Base-by-base conservation (phyloP, 2,113 vertebrate species). In the Microcebus murinus region DNA sequence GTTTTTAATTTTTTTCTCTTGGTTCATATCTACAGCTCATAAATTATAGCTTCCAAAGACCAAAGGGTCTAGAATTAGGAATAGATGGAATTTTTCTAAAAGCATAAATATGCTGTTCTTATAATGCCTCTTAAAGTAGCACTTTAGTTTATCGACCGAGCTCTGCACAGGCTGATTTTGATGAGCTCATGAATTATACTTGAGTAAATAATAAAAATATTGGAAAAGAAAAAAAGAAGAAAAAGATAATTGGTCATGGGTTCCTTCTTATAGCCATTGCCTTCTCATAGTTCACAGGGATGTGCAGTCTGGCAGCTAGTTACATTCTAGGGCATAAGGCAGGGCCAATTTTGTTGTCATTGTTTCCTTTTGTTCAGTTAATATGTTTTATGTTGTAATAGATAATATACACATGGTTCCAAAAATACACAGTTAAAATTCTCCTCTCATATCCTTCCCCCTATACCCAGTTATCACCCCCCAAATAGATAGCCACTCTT, bases 201-300 rank as follows among this genome's bases (percentile, higher is more conserved):
- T 94, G 36, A 91, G 87, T 4, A 93, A 85, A 91, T 88, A 76
- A 63, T 85, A 4, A 89, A 90, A 48, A 91, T 81, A 76, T n/a
- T 94, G 27, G 77, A 50, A 76, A 74, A 89, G 55, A 91, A 55
- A 20, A 84, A 48, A 82, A 86, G 39, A 88, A 8, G 68, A 55
- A 52, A 71, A 93, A 55, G 57, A 77, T 91, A 81, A 84, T 88
- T 42, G 7, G 15, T 59, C 21, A 71, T 42, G 86, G 0, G 14
- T 88, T 93, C 31, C 8, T 34, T 92, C 12, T 83, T 55, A 63
- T 29, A 76, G 10, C 8, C 76, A 42, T 45, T 89, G 65, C 36
- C 23, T 25, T 74, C 9, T 27, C 82, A 18, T 95, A 88, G n/a
- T 12, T 95, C 18, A 1, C 65, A 29, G 45, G 20, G 20, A 76